Percentiles rank a stretch among this genome's conserved stretches.
phyloP scores from a whole-genome alignment of 2,113 vertebrate species.

The Otus sunia region DNA sequence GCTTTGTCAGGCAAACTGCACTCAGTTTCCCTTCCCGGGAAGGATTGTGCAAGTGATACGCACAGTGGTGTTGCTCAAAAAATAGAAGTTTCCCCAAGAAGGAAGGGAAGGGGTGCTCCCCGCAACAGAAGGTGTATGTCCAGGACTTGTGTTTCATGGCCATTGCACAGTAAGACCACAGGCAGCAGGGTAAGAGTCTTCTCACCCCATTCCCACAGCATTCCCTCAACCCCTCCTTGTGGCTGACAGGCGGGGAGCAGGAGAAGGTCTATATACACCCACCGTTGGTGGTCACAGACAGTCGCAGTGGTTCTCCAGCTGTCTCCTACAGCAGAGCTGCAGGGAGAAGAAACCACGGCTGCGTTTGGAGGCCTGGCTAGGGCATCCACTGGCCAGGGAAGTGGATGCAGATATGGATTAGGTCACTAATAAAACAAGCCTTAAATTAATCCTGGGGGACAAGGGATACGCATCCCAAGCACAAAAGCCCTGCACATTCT shows the following conservation, averaged over 20 bases:
- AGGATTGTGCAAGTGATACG: not conserved
- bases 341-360: not conserved
- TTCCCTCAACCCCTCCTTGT: not conserved
- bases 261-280: not conserved
- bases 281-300: not conserved
- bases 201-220: not conserved
- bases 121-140: rapidly evolving
- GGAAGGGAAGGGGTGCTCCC: not conserved
- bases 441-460: not conserved
- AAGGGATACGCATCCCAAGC: not conserved
- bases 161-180: not conserved
- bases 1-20: not conserved
- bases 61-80: not conserved
- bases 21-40: not conserved
- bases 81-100: rapidly evolving
- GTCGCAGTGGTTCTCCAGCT: not conserved
- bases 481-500: not conserved
- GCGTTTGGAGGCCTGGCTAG: not conserved
- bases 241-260: not conserved
- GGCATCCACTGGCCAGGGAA: not conserved
- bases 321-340: not conserved
- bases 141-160: not conserved
- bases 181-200: not conserved
- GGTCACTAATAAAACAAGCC: not conserved
- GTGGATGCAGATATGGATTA: not conserved